A percentile compares a stretch with the other conserved stretches of the same genome.
Conservation (phyloP, 1,140 invertebrate genomes). For the Bombus polaris region DNA sequence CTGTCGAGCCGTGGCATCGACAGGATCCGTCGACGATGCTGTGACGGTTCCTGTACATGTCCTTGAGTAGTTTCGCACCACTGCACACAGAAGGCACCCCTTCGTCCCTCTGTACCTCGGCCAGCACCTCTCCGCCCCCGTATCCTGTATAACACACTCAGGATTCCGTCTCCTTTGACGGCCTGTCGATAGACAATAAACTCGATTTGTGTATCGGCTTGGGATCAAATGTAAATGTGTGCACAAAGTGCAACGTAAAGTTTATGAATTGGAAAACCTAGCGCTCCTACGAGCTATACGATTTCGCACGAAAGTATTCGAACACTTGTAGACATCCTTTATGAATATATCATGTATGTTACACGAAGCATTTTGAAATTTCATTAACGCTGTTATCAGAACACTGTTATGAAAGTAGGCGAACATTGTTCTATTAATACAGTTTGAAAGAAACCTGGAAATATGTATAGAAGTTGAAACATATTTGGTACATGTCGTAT, state of each 20-base stretch:
- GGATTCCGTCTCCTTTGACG: conserved; percentile 32
- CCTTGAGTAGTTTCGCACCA: conserved; percentile 63
- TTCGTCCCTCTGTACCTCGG: background rate
- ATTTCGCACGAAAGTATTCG: background rate
- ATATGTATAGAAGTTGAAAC: no score
- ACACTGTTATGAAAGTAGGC: no score
- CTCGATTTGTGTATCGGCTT: conserved; percentile 13
- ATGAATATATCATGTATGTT: no score
- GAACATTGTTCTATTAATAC: no score
- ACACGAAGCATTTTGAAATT: no score
- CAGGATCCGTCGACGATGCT: conserved; percentile 54
- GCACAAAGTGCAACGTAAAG: conserved; percentile 6
- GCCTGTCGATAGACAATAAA: conserved; percentile 44
- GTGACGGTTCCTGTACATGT: conserved; percentile 61
- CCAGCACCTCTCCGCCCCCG: background rate
- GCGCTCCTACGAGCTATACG: background rate
- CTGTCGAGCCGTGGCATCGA: conserved; percentile 58
- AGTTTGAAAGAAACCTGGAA: no score
- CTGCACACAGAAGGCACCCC: conserved; percentile 41
- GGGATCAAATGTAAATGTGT: conserved; percentile 26
- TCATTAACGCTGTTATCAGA: no score
- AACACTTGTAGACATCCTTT: no score
- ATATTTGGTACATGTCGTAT: no score
- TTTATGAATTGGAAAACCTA: background rate
- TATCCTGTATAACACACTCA: conserved; percentile 47